These are phyloP conservation scores for Oncorhynchus keta DNA, from an alignment of 2,113 vertebrate genomes.

Conservation along the genomic window DNA sequence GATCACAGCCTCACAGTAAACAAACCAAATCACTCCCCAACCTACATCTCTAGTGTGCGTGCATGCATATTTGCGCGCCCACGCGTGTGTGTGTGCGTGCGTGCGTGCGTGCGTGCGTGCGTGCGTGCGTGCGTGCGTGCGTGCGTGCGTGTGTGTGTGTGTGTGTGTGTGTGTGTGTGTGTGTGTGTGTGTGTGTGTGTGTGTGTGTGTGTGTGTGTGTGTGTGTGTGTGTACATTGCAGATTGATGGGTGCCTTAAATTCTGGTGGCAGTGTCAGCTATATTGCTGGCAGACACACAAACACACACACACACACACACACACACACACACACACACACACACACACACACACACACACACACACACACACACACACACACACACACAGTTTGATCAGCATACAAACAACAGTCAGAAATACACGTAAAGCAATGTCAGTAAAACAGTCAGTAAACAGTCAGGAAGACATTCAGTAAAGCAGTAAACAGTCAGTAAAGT, in stretches of 20 bases:
- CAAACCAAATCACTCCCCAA: slow-evolving; percentile 3
- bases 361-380: too few relatives aligned
- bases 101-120: slow-evolving; percentile 1
- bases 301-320: too few relatives aligned
- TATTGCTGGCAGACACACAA: too few relatives aligned
- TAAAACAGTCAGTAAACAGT: too few relatives aligned
- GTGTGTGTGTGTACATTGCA: neutral
- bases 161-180: slow-evolving; percentile 16
- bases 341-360: too few relatives aligned
- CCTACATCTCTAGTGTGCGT: neutral
- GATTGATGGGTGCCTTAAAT: slow-evolving; percentile 20
- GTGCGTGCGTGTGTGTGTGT: neutral
- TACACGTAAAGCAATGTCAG: too few relatives aligned
- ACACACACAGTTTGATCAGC: too few relatives aligned
- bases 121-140: slow-evolving; percentile 12
- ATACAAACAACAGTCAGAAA: too few relatives aligned
- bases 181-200: neutral
- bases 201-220: slow-evolving; percentile 2
- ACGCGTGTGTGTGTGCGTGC: slow-evolving; percentile 7
- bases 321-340: too few relatives aligned
- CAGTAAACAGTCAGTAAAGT: too few relatives aligned
- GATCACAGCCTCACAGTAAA: neutral
- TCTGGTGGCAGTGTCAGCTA: neutral
- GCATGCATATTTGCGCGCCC: slow-evolving; percentile 6
- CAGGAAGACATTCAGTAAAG: too few relatives aligned